phyloP scores from a whole-genome alignment of 1,140 invertebrate genomes.

The Danaus plexippus region DNA sequence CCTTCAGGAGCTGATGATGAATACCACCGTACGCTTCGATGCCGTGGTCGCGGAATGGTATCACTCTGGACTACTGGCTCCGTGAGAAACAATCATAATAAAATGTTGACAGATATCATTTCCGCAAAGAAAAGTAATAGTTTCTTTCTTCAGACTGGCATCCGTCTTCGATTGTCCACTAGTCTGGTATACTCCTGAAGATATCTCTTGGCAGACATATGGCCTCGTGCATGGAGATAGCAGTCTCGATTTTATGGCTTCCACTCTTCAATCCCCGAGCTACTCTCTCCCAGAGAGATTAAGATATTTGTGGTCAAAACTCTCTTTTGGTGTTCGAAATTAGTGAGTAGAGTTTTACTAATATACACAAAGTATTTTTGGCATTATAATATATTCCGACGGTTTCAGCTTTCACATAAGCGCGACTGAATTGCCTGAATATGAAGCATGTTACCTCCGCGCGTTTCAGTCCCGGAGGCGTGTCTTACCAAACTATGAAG shows the following conservation, averaged over 20 bases:
- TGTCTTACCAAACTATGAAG: constrained; percentile 24
- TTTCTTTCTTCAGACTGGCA: constrained; percentile 24
- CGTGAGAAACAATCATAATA: constrained; percentile 24
- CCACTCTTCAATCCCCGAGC: constrained; percentile 13
- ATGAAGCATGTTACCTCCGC: constrained; percentile 25
- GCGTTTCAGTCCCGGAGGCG: constrained; percentile 22
- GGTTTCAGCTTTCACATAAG: constrained; percentile 28
- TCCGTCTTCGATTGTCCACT: constrained; percentile 33
- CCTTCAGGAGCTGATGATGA: constrained; percentile 26
- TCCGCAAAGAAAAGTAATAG: background rate
- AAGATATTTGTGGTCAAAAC: constrained; percentile 21
- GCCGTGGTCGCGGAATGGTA: constrained; percentile 38
- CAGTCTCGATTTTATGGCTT: constrained; percentile 4
- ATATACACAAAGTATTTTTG: too few species aligned
- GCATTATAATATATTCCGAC: too few species aligned
- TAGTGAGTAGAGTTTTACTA: constrained; percentile 28
- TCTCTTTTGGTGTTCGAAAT: constrained; percentile 21
- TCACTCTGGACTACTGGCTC: constrained; percentile 34
- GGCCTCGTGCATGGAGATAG: constrained; percentile 27
- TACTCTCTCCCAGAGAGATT: constrained; percentile 19
- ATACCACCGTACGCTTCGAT: constrained; percentile 24
- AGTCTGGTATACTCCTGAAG: constrained; percentile 30
- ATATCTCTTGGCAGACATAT: constrained; percentile 28
- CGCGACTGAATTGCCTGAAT: constrained; percentile 29
- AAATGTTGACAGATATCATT: constrained; percentile 1